Percentiles rank a stretch among this genome's conserved stretches.
phyloP scores from a whole-genome alignment of 2,888 invertebrate genomes.

The Diachrysia chrysitis region DNA sequence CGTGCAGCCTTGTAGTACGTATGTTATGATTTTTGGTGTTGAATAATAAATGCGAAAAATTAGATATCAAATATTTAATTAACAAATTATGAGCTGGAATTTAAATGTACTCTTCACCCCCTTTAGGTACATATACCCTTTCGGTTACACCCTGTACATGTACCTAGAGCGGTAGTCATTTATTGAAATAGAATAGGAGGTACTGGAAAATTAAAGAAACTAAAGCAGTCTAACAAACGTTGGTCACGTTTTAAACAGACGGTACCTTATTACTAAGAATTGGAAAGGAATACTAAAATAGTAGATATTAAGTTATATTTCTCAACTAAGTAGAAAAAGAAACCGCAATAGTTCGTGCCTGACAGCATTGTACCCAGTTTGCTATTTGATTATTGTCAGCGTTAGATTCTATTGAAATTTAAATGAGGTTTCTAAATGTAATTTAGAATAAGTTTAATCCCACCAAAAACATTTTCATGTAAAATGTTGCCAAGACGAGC shows the following conservation, averaged over 20 bases:
- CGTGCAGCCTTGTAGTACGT: too few relatives aligned
- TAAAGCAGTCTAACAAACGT: slow-evolving; percentile 11
- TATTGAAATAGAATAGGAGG: neutral
- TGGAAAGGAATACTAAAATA: slow-evolving; percentile 20
- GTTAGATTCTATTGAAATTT: neutral
- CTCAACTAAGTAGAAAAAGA: neutral
- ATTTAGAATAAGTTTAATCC: too few relatives aligned
- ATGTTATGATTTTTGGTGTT: too few relatives aligned
- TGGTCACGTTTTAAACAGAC: slow-evolving; percentile 10
- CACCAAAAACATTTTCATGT: too few relatives aligned
- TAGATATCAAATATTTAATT: too few relatives aligned
- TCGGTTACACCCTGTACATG: too few relatives aligned
- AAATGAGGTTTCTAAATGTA: neutral
- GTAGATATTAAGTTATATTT: slow-evolving; percentile 9
- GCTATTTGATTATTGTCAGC: neutral
- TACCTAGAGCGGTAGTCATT: too few relatives aligned
- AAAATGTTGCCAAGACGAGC: too few relatives aligned
- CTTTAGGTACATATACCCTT: too few relatives aligned
- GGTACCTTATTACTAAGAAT: slow-evolving; percentile 13
- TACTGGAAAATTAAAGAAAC: slow-evolving; percentile 23
- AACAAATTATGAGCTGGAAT: too few relatives aligned
- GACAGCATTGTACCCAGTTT: neutral
- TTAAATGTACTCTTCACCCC: too few relatives aligned
- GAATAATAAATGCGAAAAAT: too few relatives aligned
- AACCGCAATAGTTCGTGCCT: neutral